Conservation (phyloP, 2,797 vertebrate species). For the Siniperca undulata region DNA sequence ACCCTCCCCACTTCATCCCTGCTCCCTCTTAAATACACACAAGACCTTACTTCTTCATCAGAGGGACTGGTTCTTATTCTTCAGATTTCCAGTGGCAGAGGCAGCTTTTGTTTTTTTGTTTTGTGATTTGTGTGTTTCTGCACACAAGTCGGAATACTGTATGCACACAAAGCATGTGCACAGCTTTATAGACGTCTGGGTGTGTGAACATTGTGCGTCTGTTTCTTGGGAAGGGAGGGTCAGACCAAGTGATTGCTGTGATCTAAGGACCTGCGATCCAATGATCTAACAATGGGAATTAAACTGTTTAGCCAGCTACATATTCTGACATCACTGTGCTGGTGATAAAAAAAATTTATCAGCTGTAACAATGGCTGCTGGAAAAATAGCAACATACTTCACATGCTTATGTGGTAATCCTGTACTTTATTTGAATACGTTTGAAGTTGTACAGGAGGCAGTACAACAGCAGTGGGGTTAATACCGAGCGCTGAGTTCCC, state of each 20-base stretch:
- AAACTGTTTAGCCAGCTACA: background rate
- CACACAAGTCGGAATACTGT: background rate
- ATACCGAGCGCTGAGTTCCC: background rate
- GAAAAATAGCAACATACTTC: constrained; percentile 8
- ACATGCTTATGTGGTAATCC: background rate
- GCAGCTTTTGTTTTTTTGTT: no score
- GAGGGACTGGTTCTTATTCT: constrained; percentile 9
- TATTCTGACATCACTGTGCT: background rate
- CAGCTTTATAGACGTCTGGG: constrained; percentile 7
- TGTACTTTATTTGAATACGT: background rate
- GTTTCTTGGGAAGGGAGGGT: constrained; percentile 9
- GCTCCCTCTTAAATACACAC: constrained; percentile 22
- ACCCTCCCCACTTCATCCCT: background rate
- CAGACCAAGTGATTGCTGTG: background rate
- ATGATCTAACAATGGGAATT: constrained; percentile 16
- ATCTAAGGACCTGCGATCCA: constrained; percentile 10
- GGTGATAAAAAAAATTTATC: background rate
- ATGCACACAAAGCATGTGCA: constrained; percentile 12
- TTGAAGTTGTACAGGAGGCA: background rate
- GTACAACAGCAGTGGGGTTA: background rate
- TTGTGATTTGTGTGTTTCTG: constrained; percentile 7
- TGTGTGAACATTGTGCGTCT: constrained; percentile 5
- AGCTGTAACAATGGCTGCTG: constrained; percentile 5
- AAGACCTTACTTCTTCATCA: background rate
- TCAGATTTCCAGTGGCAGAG: constrained; percentile 31